These are phyloP conservation scores for Falco cherrug DNA, from an alignment of 2,797 vertebrate species.

Conservation along the genomic window DNA sequence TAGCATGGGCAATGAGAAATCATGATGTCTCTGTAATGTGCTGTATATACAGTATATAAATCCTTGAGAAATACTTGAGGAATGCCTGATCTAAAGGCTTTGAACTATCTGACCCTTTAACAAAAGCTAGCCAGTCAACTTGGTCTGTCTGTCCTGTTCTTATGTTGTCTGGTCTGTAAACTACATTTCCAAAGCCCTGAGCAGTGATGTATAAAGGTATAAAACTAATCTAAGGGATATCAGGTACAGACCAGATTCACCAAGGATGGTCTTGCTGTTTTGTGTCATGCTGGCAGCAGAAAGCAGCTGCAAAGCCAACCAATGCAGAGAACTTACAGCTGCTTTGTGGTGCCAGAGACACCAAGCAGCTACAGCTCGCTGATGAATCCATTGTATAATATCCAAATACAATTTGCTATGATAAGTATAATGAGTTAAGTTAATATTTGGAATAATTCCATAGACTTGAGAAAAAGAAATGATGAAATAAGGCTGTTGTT, in stretches of 20 bases:
- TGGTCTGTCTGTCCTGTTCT: background rate
- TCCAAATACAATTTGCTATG: background rate
- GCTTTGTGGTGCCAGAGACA: background rate
- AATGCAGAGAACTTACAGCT: background rate
- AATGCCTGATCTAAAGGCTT: slow-evolving; percentile 2
- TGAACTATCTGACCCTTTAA: background rate
- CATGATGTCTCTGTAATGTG: background rate
- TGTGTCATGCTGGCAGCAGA: slow-evolving; percentile 25
- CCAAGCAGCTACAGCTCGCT: background rate
- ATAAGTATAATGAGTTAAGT: background rate
- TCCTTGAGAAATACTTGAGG: background rate
- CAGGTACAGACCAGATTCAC: background rate
- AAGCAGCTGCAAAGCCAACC: background rate
- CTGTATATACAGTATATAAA: background rate
- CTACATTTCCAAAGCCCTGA: background rate
- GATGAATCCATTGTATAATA: background rate
- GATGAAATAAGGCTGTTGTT: background rate
- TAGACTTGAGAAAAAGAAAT: background rate
- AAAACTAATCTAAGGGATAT: background rate
- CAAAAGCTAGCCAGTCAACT: background rate
- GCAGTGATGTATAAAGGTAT: background rate
- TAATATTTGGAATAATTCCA: background rate
- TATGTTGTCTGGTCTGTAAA: background rate
- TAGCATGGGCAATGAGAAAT: background rate
- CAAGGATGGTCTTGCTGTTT: background rate